phyloP scores from a whole-genome alignment of 30 jellyfish, hydroid and myxozoan genomes.

The Sanderia malayensis region DNA sequence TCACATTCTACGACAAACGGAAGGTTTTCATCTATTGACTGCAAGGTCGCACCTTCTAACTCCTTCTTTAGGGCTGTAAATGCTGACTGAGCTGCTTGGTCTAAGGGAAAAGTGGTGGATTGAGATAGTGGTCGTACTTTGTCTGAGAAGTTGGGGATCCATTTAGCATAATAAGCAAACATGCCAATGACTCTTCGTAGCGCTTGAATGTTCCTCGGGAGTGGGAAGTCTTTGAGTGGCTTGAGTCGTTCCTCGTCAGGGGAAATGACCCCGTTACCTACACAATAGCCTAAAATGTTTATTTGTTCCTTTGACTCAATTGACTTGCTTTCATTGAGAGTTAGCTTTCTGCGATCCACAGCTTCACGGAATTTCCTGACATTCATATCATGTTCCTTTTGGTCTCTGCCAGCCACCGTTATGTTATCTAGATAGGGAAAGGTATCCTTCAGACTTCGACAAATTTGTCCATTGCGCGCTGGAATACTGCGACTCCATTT shows the following conservation, averaged over 20 bases:
- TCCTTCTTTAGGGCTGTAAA: conserved; percentile 40
- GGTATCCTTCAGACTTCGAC: conserved; percentile 13
- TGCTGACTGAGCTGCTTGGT: conserved; percentile 23
- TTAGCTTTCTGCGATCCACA: conserved; percentile 5
- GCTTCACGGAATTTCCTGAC: conserved; percentile 12
- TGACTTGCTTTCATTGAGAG: conserved; percentile 16
- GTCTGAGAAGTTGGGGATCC: conserved; percentile 44
- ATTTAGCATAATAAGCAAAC: conserved; percentile 37
- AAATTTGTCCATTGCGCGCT: conserved; percentile 1
- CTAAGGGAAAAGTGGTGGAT: conserved; percentile 13
- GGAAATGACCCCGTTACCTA: conserved; percentile 4
- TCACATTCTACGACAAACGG: conserved; percentile 70
- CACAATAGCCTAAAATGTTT: conserved; percentile 13
- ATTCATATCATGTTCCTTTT: conserved; percentile 37
- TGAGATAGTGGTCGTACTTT: conserved; percentile 27
- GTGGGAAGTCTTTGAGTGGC: conserved; percentile 51
- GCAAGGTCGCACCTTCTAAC: conserved; percentile 26
- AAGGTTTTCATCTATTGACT: conserved; percentile 45
- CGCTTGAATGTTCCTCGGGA: conserved; percentile 10
- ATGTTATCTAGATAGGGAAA: conserved; percentile 54
- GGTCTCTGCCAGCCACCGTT: conserved; percentile 37
- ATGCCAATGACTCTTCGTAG: conserved; percentile 28
- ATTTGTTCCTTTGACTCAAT: neutral
- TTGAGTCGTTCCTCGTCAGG: conserved; percentile 55
- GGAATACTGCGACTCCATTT: conserved; percentile 29